Conservation (phyloP, 2,888 invertebrate genomes). For the Pollenia labialis region DNA sequence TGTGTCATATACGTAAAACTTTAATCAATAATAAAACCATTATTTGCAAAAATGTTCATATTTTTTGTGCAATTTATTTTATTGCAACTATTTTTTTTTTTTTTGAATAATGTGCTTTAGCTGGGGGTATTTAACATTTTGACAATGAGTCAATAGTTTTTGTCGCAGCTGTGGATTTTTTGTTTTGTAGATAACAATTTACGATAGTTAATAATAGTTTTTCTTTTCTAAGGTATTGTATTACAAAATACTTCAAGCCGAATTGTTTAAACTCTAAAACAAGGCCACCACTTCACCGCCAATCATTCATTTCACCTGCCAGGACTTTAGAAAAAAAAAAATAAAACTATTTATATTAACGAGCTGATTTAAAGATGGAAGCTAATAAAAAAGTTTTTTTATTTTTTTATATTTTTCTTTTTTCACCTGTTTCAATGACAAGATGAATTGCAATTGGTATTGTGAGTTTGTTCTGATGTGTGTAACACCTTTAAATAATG, state of each 20-base stretch:
- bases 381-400: background rate
- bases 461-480: no score
- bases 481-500: no score
- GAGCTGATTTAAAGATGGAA: background rate
- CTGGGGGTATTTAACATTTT: background rate
- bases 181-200: background rate
- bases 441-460: background rate
- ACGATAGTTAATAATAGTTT: background rate
- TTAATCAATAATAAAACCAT: slow-evolving; percentile 53
- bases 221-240: background rate
- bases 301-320: background rate
- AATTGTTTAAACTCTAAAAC: no score
- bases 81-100: background rate
- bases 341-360: slow-evolving; percentile 27
- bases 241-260: no score
- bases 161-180: background rate
- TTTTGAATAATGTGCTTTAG: background rate
- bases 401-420: background rate
- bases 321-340: no score
- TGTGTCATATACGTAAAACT: slow-evolving; percentile 4
- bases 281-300: background rate
- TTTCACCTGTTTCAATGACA: background rate
- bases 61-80: slow-evolving; percentile 8
- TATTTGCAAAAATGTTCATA: slow-evolving; percentile 33
- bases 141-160: background rate